Conservation (phyloP, 2,888 invertebrate genomes). For the Therioaphis trifolii region DNA sequence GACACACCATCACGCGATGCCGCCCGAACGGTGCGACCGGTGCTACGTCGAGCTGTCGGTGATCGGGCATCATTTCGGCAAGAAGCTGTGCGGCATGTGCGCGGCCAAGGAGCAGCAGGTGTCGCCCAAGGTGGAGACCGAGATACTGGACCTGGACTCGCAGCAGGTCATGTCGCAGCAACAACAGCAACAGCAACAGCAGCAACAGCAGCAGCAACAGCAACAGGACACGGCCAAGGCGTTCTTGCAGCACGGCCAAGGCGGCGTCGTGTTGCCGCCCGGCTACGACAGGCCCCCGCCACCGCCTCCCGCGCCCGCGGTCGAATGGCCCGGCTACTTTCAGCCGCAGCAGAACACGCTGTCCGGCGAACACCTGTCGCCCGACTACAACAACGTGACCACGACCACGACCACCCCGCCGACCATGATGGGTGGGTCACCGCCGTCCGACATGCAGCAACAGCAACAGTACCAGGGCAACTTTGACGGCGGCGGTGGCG, state of each 20-base stretch:
- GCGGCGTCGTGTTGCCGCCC: conserved; percentile 50
- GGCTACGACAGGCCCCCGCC: conserved; percentile 64
- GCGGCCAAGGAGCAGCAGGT: conserved; percentile 64
- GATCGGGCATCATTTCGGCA: conserved; percentile 67
- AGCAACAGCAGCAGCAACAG: conserved; percentile 68
- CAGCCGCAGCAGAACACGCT: conserved; percentile 63
- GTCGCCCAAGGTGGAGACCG: conserved; percentile 76
- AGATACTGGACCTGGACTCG: conserved; percentile 87
- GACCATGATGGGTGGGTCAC: conserved; percentile 63
- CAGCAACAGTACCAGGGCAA: conserved; percentile 71
- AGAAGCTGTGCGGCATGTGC: conserved; percentile 57
- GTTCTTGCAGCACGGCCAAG: conserved; percentile 70
- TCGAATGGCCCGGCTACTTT: conserved; percentile 60
- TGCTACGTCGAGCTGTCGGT: conserved; percentile 68
- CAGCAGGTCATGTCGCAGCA: conserved; percentile 76
- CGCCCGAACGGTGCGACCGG: conserved; percentile 58
- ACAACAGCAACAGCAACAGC: conserved; percentile 67
- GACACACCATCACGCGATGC: conserved; percentile 40
- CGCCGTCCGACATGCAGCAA: conserved; percentile 67
- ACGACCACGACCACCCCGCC: conserved; percentile 60
- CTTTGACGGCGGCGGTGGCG: conserved; percentile 65
- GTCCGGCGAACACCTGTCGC: conserved; percentile 57
- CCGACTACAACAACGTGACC: conserved; percentile 63
- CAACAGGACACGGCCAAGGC: conserved; percentile 66
- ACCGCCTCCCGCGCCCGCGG: conserved; percentile 36